Evolutionary conservation across 2,113 vertebrate species (phyloP).

Genomic region (Pluvianellus socialis): DNA sequence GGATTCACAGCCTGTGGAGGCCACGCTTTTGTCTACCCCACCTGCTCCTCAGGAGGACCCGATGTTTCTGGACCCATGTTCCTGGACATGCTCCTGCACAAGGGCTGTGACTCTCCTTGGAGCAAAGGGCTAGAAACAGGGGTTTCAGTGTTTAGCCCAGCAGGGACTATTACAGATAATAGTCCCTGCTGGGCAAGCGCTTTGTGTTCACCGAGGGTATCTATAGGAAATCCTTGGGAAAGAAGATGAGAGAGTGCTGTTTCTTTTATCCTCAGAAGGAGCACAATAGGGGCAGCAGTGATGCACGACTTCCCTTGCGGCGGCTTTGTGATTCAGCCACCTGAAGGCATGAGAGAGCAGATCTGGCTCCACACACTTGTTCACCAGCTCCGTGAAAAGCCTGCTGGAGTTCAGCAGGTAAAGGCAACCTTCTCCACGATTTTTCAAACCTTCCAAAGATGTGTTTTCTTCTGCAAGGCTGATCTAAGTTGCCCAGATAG

Average conservation of each 20-base stretch:
- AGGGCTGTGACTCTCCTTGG: not conserved
- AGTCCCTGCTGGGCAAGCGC: not conserved
- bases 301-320: not conserved
- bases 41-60: accelerated
- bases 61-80: accelerated
- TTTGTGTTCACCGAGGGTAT: not conserved
- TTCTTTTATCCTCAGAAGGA: not conserved
- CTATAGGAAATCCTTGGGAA: not conserved
- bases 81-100: not conserved
- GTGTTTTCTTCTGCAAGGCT: not conserved
- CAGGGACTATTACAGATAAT: too few relatives aligned
- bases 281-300: not conserved
- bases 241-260: not conserved
- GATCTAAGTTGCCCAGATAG: not conserved
- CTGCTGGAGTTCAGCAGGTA: not conserved
- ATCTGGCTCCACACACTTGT: accelerated
- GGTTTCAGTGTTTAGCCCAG: not conserved
- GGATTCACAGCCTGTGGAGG: not conserved
- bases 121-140: not conserved
- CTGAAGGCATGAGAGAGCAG: not conserved
- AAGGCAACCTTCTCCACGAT: not conserved
- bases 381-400: not conserved
- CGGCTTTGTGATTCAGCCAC: not conserved
- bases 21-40: not conserved
- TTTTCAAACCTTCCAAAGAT: not conserved